Evolutionary conservation across 1,140 invertebrate species (phyloP).

Genomic region (Coenobita brevimanus): DNA sequence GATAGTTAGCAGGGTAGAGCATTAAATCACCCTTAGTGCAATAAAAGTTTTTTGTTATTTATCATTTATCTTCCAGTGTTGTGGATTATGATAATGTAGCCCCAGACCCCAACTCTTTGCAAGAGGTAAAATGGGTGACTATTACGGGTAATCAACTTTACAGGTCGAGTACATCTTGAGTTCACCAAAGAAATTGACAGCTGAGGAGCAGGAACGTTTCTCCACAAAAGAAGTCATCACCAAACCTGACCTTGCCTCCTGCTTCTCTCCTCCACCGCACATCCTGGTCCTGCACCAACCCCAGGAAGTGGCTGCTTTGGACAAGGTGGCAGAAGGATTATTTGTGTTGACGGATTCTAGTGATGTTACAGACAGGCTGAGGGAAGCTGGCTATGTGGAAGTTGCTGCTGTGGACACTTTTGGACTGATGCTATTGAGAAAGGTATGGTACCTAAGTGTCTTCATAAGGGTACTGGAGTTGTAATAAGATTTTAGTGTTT

Average conservation of each 20-base stretch:
- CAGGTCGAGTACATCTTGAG: constrained; percentile 26
- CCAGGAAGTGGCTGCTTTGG: constrained; percentile 75
- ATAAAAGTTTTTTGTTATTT: too few relatives aligned
- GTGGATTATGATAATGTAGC: too few relatives aligned
- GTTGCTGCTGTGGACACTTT: constrained; percentile 11
- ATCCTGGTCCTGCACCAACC: constrained; percentile 83
- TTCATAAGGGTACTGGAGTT: background rate
- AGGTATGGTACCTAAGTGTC: background rate
- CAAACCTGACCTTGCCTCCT: constrained; percentile 77
- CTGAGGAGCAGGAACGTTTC: constrained; percentile 23
- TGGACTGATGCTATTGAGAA: constrained; percentile 18
- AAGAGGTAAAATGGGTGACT: too few relatives aligned
- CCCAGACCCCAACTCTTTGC: too few relatives aligned
- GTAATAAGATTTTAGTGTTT: background rate
- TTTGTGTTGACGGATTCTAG: constrained; percentile 22
- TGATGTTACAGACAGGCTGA: background rate
- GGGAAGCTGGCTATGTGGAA: constrained; percentile 9
- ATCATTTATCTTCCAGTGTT: too few relatives aligned
- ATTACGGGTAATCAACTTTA: too few relatives aligned
- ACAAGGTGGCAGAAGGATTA: constrained; percentile 23
- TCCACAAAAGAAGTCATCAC: constrained; percentile 81
- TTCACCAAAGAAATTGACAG: background rate
- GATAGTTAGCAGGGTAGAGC: too few relatives aligned
- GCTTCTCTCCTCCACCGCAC: constrained; percentile 74
- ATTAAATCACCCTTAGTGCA: too few relatives aligned